These are phyloP conservation scores for Nasonia oneida DNA, from an alignment of 2,888 invertebrate species.

Conservation along the genomic window DNA sequence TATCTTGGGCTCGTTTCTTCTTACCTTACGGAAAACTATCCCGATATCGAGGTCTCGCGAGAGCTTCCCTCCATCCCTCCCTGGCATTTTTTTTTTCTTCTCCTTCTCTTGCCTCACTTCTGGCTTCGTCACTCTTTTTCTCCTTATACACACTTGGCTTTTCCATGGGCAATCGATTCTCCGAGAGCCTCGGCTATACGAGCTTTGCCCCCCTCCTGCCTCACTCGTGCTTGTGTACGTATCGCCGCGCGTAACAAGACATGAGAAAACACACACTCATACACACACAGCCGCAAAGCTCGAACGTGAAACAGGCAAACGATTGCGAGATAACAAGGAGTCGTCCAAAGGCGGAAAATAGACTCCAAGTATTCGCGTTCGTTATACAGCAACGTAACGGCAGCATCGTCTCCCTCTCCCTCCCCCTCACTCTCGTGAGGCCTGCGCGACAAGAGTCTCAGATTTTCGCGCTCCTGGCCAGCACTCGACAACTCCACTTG, in stretches of 20 bases:
- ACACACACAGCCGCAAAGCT: slow-evolving; percentile 55
- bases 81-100: background rate
- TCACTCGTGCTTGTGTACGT: background rate
- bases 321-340: slow-evolving; percentile 74
- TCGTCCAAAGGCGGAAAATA: slow-evolving; percentile 68
- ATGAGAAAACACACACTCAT: slow-evolving; percentile 8
- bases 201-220: background rate
- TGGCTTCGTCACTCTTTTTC: background rate
- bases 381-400: slow-evolving; percentile 72
- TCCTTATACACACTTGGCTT: slow-evolving; percentile 33
- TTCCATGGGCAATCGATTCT: slow-evolving; percentile 49
- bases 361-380: slow-evolving; percentile 68
- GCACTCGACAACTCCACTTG: background rate
- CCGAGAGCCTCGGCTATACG: background rate
- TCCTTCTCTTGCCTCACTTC: background rate
- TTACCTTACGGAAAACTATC: slow-evolving; percentile 60
- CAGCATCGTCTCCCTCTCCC: slow-evolving; percentile 60
- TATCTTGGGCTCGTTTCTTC: slow-evolving; percentile 70
- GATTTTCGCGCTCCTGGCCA: slow-evolving; percentile 20
- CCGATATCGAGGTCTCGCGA: slow-evolving; percentile 46
- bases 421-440: background rate
- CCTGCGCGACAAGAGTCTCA: slow-evolving; percentile 53
- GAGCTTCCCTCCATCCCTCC: slow-evolving; percentile 21
- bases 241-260: slow-evolving; percentile 37
- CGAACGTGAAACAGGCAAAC: slow-evolving; percentile 58